A percentile compares a stretch with the other conserved stretches of the same genome.
Conservation (phyloP, 2,888 invertebrate genomes). For the Cryptocephalus moraei region DNA sequence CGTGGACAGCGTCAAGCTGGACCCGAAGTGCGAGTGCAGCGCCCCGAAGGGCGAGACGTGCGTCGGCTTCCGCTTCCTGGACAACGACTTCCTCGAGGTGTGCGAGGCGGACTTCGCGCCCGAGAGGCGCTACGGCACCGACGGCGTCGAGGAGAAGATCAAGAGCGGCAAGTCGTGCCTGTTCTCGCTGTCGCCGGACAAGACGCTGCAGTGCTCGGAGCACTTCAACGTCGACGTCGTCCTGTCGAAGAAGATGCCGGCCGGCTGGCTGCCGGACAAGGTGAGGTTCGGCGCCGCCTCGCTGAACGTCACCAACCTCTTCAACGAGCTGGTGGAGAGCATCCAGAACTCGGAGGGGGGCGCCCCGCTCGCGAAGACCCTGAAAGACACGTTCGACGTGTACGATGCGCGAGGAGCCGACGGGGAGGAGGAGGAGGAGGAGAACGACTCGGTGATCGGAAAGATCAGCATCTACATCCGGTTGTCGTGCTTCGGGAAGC, state of each 20-base stretch:
- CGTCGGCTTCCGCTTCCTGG: slow-evolving; percentile 49
- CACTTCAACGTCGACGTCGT: slow-evolving; percentile 48
- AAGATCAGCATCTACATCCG: slow-evolving; percentile 51
- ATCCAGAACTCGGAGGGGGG: slow-evolving; percentile 28
- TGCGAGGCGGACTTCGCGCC: slow-evolving; percentile 47
- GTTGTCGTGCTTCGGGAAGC: slow-evolving; percentile 55
- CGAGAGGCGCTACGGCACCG: slow-evolving; percentile 22
- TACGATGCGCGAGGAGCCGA: slow-evolving; percentile 35
- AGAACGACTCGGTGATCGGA: slow-evolving; percentile 40
- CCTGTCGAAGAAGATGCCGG: slow-evolving; percentile 50
- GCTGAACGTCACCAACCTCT: slow-evolving; percentile 50
- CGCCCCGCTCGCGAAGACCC: slow-evolving; percentile 44
- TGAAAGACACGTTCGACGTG: slow-evolving; percentile 52
- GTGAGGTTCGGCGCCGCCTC: slow-evolving; percentile 43
- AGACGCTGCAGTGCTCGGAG: slow-evolving; percentile 43
- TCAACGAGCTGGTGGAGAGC: slow-evolving; percentile 46
- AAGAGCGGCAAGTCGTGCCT: slow-evolving; percentile 55
- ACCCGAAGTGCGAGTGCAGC: slow-evolving; percentile 24
- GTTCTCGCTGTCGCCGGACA: slow-evolving; percentile 49
- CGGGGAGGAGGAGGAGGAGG: slow-evolving; percentile 37
- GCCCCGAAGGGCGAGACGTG: slow-evolving; percentile 44
- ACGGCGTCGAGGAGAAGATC: slow-evolving; percentile 22
- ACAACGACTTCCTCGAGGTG: slow-evolving; percentile 49
- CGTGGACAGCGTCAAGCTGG: slow-evolving; percentile 42
- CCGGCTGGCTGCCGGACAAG: slow-evolving; percentile 53